Base-by-base conservation (phyloP, 1,140 invertebrate species). In the Lasioglossum baleicum region DNA sequence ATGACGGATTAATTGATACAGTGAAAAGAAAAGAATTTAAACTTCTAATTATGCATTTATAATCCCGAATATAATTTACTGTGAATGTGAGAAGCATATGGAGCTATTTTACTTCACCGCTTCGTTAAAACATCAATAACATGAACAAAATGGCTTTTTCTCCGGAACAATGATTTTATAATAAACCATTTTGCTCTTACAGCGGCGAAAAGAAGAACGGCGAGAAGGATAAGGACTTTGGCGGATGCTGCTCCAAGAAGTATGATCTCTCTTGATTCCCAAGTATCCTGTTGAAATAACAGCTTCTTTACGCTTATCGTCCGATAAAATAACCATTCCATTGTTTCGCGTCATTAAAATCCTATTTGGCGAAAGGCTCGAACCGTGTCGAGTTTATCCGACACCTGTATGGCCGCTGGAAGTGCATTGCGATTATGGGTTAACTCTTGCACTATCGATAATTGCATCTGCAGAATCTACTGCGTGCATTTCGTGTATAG, bases 231-330 rank as follows among this genome's bases (percentile, higher is more conserved):
- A 88, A 85, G 63, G 83, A 85, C 15, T 79, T 48, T 5, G 73
- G 72, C 22, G 88, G 89, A 64, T 89, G 89, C 65, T 89, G 88
- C 51, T 85, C 84, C 15, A 85, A 72, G 69, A 90, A 85, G 89
- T 90, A 86, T 44, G 87, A 72, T 42, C 17, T 35, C 17, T 48
- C 56, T 40, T 56, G 53, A 10, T 60, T 4, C 13, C 17, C 51
- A 20, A 53, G 17, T 53, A 53, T 53, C 17, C 2, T 2, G 35
- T 2, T 20, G 13, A 65, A n/a, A 40, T n/a, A 48, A 48, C 44
- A 48, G 44, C 10, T 48, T 11, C 44, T 13, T 13, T 48, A 35
- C 35, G 35, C 35, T 13, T 48, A 11, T 11, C 44, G 44, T 48
- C 44, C 44, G 44, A 48, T 48, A 11, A 48, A 48, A 48, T 48